Evolutionary conservation across 2,113 vertebrate genomes (phyloP).

Genomic region (Phylloscopus trochiloides): DNA sequence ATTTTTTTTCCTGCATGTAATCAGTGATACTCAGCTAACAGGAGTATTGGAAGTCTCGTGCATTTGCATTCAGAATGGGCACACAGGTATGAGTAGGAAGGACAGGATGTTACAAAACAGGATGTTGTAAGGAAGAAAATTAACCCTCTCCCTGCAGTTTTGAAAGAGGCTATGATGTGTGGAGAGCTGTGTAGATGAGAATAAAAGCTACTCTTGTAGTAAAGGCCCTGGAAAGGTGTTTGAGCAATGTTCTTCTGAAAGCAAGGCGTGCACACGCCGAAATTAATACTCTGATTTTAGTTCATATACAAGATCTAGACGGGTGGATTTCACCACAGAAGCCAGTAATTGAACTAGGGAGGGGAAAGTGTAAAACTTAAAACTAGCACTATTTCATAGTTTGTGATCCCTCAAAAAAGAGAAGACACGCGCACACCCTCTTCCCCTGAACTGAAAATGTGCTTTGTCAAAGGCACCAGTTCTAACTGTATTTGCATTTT

Average conservation of each 20-base stretch:
- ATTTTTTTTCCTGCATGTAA: not conserved
- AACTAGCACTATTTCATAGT: not conserved
- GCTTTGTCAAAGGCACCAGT: not conserved
- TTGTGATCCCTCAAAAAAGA: not conserved
- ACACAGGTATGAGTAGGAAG: not conserved
- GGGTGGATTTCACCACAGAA: not conserved
- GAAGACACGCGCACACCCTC: fast-evolving
- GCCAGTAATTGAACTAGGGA: not conserved
- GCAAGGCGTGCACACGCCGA: fast-evolving
- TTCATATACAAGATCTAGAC: not conserved
- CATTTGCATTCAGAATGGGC: not conserved
- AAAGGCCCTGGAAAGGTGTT: not conserved
- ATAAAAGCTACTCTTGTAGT: not conserved
- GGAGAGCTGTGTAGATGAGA: not conserved
- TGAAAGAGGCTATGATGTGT: not conserved
- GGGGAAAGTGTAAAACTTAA: not conserved
- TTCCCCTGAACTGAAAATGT: not conserved
- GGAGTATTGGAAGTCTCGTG: not conserved
- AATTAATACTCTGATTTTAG: not conserved
- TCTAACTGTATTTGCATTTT: not conserved
- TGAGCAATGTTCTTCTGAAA: not conserved
- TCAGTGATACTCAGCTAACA: not conserved
- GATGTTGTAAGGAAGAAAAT: not conserved
- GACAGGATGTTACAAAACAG: constrained; percentile 50
- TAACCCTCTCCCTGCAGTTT: not conserved